Evolutionary conservation across 2,888 invertebrate species (phyloP).

Genomic region (Callosobruchus maculatus): DNA sequence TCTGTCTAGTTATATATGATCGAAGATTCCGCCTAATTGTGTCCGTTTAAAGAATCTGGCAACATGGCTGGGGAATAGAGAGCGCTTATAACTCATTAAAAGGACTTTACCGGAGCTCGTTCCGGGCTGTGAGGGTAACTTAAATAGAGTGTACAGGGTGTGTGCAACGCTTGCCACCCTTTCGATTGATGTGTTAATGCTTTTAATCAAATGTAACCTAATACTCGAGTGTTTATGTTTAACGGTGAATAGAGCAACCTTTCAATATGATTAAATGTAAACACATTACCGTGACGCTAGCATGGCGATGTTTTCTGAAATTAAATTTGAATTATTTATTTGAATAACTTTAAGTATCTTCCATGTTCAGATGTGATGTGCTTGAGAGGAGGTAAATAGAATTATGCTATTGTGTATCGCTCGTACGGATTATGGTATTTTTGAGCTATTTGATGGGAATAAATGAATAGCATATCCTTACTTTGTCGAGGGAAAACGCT

Average conservation of each 20-base stretch:
- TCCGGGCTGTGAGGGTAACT: neutral
- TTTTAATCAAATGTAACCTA: slow-evolving; percentile 49
- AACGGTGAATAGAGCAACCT: slow-evolving; percentile 41
- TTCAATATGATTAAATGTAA: slow-evolving; percentile 50
- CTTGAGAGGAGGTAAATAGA: slow-evolving; percentile 20
- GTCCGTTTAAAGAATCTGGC: neutral
- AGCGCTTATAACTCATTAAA: neutral
- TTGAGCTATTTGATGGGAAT: neutral
- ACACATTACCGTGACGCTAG: slow-evolving; percentile 36
- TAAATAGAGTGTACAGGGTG: slow-evolving; percentile 32
- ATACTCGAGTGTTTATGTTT: slow-evolving; percentile 46
- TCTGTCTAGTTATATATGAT: too few species aligned
- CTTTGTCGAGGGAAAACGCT: too few species aligned
- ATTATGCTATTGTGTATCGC: slow-evolving; percentile 22
- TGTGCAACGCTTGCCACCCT: slow-evolving; percentile 35
- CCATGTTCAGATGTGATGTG: slow-evolving; percentile 9
- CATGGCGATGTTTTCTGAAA: slow-evolving; percentile 42
- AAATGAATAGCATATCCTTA: too few species aligned
- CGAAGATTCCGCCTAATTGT: neutral
- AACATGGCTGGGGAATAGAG: neutral
- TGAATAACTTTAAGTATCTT: slow-evolving; percentile 36
- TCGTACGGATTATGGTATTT: neutral
- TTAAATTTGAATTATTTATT: slow-evolving; percentile 48
- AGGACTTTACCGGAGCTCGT: neutral
- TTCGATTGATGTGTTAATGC: slow-evolving; percentile 46